A percentile compares a stretch with the other conserved stretches of the same genome.
Evolutionary conservation across 2,113 vertebrate species (phyloP).

Genomic region (Vireo altiloquus): DNA sequence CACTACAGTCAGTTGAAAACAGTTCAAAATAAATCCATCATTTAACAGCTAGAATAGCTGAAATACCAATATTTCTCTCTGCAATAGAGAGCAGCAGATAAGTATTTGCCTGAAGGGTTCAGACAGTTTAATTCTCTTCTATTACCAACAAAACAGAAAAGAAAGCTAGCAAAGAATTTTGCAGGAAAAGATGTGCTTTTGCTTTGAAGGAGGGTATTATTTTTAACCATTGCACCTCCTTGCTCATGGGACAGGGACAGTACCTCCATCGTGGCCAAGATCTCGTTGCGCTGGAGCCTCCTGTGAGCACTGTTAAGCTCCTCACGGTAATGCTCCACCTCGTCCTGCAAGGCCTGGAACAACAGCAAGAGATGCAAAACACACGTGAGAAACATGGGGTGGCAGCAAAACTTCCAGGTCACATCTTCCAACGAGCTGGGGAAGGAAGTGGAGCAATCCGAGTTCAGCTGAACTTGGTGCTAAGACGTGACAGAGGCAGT

Average conservation of each 20-base stretch:
- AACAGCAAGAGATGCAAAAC: background rate
- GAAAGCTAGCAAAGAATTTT: slow-evolving; percentile 15
- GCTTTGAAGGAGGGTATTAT: slow-evolving; percentile 33
- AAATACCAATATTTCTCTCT: slow-evolving; percentile 45
- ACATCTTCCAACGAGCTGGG: rapidly evolving
- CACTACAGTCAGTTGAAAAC: background rate
- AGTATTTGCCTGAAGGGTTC: slow-evolving; percentile 50
- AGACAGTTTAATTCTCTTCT: slow-evolving; percentile 47
- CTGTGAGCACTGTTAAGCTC: slow-evolving; percentile 76
- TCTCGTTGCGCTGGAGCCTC: slow-evolving; percentile 80
- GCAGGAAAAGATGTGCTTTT: slow-evolving; percentile 54
- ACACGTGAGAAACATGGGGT: background rate
- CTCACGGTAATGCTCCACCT: slow-evolving; percentile 76
- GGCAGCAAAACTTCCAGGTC: background rate
- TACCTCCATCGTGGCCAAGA: slow-evolving; percentile 90
- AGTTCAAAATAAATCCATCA: slow-evolving; percentile 39
- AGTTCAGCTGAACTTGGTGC: background rate
- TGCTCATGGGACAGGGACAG: background rate
- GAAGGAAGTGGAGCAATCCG: background rate
- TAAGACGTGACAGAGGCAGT: rapidly evolving
- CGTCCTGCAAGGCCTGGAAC: slow-evolving; percentile 83
- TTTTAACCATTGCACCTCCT: background rate
- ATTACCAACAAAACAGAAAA: slow-evolving; percentile 21
- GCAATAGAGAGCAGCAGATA: slow-evolving; percentile 19
- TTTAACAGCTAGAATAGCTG: slow-evolving; percentile 16